phyloP scores from a whole-genome alignment of 2,797 vertebrate genomes.

The Nyctibius grandis region DNA sequence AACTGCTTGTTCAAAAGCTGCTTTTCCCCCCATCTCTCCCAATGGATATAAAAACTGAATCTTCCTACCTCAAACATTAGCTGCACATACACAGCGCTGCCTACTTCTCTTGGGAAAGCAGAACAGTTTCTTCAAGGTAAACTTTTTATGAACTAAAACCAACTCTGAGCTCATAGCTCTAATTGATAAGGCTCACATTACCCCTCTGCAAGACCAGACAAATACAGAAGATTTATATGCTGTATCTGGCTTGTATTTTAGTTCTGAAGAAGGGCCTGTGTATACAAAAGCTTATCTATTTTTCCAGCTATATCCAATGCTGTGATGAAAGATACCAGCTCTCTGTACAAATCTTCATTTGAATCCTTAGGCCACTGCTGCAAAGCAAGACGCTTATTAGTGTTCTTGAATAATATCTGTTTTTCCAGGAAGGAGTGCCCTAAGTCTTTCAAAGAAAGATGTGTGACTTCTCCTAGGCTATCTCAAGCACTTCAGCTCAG shows the following conservation, averaged over 20 bases:
- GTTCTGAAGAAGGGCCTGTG: neutral
- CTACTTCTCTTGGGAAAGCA: neutral
- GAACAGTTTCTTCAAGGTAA: neutral
- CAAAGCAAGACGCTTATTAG: neutral
- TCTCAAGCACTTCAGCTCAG: neutral
- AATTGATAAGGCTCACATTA: neutral
- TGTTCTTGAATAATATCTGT: neutral
- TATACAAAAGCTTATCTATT: neutral
- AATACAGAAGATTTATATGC: neutral
- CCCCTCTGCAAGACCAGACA: neutral
- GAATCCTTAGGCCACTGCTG: neutral
- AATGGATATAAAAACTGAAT: neutral
- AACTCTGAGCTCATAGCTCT: neutral
- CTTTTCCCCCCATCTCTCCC: accelerated
- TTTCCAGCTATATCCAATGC: neutral
- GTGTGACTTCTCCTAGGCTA: neutral
- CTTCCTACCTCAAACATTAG: neutral
- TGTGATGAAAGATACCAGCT: neutral
- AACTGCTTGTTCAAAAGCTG: neutral
- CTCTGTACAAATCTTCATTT: neutral
- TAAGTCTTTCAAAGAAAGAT: neutral
- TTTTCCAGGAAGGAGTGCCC: neutral
- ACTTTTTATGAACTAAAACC: neutral
- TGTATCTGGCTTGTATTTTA: neutral
- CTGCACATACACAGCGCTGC: neutral